Conservation (phyloP, 2,888 invertebrate species). For the Trichogramma evanescens region DNA sequence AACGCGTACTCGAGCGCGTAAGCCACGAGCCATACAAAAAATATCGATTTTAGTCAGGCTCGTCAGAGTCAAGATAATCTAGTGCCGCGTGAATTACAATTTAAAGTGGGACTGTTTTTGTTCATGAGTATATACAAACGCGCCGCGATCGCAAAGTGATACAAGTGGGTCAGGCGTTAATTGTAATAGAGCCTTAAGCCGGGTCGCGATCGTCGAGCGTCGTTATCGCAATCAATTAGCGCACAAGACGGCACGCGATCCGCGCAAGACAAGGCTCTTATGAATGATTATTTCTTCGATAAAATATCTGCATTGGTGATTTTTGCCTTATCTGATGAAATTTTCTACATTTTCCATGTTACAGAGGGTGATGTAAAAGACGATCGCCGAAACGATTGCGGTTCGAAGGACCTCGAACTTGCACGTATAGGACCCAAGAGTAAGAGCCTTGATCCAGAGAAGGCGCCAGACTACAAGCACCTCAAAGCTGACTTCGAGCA, state of each 20-base stretch:
- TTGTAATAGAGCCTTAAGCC: conserved; percentile 3
- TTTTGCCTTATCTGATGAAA: neutral
- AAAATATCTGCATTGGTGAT: neutral
- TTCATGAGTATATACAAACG: too few species aligned
- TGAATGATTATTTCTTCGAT: neutral
- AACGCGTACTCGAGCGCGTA: neutral
- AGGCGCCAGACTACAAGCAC: conserved; percentile 50
- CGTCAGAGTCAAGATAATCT: too few species aligned
- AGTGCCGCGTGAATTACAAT: neutral
- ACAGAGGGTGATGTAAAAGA: conserved; percentile 82
- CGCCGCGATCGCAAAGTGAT: neutral
- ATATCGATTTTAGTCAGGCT: neutral
- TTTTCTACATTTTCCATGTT: conserved; percentile 26
- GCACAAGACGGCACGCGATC: too few species aligned
- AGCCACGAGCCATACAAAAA: neutral
- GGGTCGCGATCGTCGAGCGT: too few species aligned
- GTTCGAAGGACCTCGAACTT: conserved; percentile 65
- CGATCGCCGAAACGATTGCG: conserved; percentile 72
- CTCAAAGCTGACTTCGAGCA: conserved; percentile 81
- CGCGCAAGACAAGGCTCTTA: too few species aligned
- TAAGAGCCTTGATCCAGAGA: conserved; percentile 59
- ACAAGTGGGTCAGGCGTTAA: conserved; percentile 18
- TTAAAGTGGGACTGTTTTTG: too few species aligned
- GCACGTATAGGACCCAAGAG: conserved; percentile 56
- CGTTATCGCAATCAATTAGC: too few species aligned